Percentiles rank a stretch among this genome's conserved stretches.
phyloP scores from a whole-genome alignment of 2,888 invertebrate genomes.

The Oligia latruncula region DNA sequence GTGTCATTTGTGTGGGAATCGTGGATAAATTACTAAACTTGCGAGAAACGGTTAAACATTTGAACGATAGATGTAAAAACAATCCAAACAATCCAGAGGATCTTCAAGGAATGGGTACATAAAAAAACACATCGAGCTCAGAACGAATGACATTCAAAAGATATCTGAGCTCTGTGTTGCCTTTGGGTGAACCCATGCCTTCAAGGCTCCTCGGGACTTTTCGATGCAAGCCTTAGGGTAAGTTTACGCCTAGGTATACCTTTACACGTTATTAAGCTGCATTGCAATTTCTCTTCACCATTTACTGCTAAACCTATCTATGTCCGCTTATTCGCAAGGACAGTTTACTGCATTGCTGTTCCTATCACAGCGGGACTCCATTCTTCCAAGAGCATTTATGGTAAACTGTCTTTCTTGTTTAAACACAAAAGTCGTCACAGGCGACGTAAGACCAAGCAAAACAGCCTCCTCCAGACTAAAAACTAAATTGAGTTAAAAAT shows the following conservation, averaged over 20 bases:
- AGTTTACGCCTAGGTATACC: background rate
- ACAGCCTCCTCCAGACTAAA: background rate
- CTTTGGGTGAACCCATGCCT: background rate
- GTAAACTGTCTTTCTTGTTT: conserved; percentile 1
- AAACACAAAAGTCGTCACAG: background rate
- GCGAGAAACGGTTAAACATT: background rate
- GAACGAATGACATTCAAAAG: background rate
- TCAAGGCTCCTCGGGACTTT: background rate
- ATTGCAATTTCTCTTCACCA: background rate
- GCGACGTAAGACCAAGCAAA: background rate
- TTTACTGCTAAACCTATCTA: conserved; percentile 6
- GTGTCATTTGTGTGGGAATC: background rate
- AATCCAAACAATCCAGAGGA: background rate
- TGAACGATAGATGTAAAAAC: background rate
- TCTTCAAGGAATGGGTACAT: background rate
- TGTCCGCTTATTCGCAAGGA: background rate
- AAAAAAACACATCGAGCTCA: background rate
- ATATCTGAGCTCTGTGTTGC: background rate
- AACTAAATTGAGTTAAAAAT: background rate
- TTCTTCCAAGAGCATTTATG: background rate
- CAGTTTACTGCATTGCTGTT: conserved; percentile 8
- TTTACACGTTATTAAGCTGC: background rate
- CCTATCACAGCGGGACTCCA: background rate
- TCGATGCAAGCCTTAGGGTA: too few species aligned
- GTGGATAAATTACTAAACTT: background rate